Percentiles rank a stretch among this genome's conserved stretches.
Conservation (phyloP, 2,888 invertebrate species). For the Nebria salina region DNA sequence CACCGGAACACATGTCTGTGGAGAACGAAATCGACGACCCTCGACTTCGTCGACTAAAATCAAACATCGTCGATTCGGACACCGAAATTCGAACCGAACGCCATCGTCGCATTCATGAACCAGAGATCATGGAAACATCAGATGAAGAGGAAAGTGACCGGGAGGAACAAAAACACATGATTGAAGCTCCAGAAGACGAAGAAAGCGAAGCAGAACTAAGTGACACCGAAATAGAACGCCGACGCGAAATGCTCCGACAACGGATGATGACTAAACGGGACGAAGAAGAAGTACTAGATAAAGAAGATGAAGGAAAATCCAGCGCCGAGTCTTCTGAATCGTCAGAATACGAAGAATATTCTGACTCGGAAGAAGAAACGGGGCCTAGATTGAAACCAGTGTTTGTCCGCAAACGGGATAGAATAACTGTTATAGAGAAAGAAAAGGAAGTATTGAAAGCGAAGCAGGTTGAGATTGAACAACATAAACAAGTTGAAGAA, state of each 20-base stretch:
- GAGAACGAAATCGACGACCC: slow-evolving; percentile 76
- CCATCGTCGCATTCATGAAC: slow-evolving; percentile 73
- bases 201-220: slow-evolving; percentile 87
- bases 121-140: slow-evolving; percentile 72
- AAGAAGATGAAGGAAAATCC: slow-evolving; percentile 78
- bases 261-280: slow-evolving; percentile 76
- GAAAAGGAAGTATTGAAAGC: slow-evolving; percentile 88
- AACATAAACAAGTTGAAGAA: slow-evolving; percentile 87
- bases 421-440: slow-evolving; percentile 94
- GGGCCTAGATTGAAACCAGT: slow-evolving; percentile 94
- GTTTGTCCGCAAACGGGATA: slow-evolving; percentile 91
- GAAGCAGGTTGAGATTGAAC: slow-evolving; percentile 85
- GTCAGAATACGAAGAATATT: slow-evolving; percentile 86
- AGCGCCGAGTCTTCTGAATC: slow-evolving; percentile 76
- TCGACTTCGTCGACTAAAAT: slow-evolving; percentile 76
- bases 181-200: slow-evolving; percentile 63
- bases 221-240: slow-evolving; percentile 84
- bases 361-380: slow-evolving; percentile 90
- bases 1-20: slow-evolving; percentile 57
- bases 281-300: slow-evolving; percentile 76
- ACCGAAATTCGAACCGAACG: slow-evolving; percentile 68
- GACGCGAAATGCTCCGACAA: slow-evolving; percentile 75
- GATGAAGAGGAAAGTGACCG: slow-evolving; percentile 67
- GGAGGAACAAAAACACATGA: slow-evolving; percentile 61
- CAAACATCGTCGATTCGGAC: slow-evolving; percentile 63